These are phyloP conservation scores for Entelurus aequoreus DNA, from an alignment of 2,113 vertebrate species.

Conservation along the genomic window DNA sequence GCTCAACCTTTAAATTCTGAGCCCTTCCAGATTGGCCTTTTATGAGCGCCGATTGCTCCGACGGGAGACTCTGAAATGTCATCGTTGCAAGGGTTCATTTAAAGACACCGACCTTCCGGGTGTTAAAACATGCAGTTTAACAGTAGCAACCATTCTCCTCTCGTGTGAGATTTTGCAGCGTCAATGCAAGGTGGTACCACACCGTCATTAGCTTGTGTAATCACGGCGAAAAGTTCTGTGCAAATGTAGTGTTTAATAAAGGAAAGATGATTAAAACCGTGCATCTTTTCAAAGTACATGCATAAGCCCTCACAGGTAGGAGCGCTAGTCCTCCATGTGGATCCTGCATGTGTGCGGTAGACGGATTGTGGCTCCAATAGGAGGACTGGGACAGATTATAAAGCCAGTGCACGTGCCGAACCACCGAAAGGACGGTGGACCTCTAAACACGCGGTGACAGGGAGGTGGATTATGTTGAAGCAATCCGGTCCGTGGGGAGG, in stretches of 20 bases:
- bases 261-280: neutral
- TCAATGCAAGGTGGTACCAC: neutral
- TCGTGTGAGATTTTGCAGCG: neutral
- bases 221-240: neutral
- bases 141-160: neutral
- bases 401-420: constrained; percentile 1
- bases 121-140: neutral
- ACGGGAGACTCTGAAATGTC: neutral
- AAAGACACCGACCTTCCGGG: neutral
- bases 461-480: neutral
- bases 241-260: neutral
- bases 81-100: neutral
- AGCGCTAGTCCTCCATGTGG: neutral
- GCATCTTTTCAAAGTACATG: neutral
- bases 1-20: neutral
- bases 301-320: neutral
- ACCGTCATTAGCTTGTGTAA: neutral
- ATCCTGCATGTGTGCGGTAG: neutral
- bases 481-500: neutral
- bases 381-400: constrained; percentile 1
- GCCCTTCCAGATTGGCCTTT: neutral
- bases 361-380: neutral
- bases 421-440: neutral
- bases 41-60: neutral
- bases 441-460: constrained; percentile 7